A percentile compares a stretch with the other conserved stretches of the same genome.
Conservation (phyloP, 2,113 vertebrate genomes). For the Haplochromis vanheusdeni region DNA sequence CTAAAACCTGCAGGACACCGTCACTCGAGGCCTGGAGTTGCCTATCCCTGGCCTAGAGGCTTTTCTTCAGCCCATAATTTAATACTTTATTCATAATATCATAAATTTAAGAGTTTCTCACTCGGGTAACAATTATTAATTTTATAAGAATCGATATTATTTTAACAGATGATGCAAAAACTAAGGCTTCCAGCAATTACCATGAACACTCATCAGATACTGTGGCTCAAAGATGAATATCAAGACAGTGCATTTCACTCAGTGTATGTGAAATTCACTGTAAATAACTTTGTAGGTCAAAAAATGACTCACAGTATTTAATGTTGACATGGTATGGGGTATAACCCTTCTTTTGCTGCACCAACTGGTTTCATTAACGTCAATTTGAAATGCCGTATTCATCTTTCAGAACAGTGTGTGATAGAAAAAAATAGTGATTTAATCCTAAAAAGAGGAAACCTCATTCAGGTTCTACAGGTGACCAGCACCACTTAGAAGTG, state of each 20-base stretch:
- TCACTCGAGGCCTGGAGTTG: not conserved
- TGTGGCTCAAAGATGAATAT: not conserved
- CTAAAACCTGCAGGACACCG: not conserved
- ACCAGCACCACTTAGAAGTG: not conserved
- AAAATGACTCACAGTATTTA: not conserved
- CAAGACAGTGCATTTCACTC: not conserved
- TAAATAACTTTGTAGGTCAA: not conserved
- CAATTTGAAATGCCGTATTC: not conserved
- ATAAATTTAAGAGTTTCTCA: not conserved
- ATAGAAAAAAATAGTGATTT: not conserved
- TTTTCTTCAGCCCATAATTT: not conserved
- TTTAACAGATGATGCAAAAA: not conserved
- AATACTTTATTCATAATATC: not conserved
- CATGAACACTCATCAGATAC: not conserved
- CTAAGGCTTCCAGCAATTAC: slow-evolving; percentile 9
- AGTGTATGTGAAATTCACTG: not conserved
- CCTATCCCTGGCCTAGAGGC: not conserved
- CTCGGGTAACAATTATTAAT: not conserved
- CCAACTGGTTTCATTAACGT: not conserved
- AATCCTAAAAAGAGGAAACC: not conserved
- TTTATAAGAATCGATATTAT: not conserved
- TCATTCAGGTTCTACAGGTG: not conserved
- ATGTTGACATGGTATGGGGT: not conserved
- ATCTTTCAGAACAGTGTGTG: not conserved
- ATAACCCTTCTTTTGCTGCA: not conserved